Conservation (phyloP, 1,140 invertebrate species). For the Papilio aristodemus region DNA sequence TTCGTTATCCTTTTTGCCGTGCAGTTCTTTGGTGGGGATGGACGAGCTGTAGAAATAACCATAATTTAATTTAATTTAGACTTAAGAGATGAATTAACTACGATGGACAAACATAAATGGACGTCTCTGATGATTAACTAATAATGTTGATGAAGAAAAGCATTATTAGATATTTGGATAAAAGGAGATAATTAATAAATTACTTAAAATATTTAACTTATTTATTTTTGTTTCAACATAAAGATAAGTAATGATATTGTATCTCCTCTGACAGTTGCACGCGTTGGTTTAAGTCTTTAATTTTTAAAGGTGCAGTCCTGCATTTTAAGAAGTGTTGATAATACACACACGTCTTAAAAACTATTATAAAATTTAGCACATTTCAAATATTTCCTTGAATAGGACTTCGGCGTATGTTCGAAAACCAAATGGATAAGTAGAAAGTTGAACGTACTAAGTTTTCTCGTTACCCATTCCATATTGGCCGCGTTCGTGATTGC, state of each 20-base stretch:
- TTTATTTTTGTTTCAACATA: too few relatives aligned
- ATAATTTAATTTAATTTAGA: too few relatives aligned
- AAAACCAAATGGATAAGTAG: constrained; percentile 35
- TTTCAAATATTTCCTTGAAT: constrained; percentile 23
- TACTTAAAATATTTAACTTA: too few relatives aligned
- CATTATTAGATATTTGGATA: too few relatives aligned
- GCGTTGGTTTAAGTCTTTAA: neutral
- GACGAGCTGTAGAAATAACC: constrained; percentile 82
- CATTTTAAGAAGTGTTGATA: neutral
- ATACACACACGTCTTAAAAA: neutral
- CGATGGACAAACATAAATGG: too few relatives aligned
- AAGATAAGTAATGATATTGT: too few relatives aligned
- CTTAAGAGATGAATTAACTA: too few relatives aligned
- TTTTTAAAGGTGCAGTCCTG: neutral
- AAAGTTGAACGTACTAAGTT: constrained; percentile 42
- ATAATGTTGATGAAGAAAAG: too few relatives aligned
- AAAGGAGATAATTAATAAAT: too few relatives aligned
- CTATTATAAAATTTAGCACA: constrained; percentile 8
- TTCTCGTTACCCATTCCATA: constrained; percentile 44
- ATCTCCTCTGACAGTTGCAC: too few relatives aligned
- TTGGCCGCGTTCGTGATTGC: constrained; percentile 37
- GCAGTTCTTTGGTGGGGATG: constrained; percentile 90
- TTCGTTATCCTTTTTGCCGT: constrained; percentile 85
- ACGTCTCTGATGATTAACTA: too few relatives aligned
- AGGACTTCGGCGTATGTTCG: constrained; percentile 20